Evolutionary conservation across 1,140 invertebrate species (phyloP).

Genomic region (Caenorhabditis briggsae): DNA sequence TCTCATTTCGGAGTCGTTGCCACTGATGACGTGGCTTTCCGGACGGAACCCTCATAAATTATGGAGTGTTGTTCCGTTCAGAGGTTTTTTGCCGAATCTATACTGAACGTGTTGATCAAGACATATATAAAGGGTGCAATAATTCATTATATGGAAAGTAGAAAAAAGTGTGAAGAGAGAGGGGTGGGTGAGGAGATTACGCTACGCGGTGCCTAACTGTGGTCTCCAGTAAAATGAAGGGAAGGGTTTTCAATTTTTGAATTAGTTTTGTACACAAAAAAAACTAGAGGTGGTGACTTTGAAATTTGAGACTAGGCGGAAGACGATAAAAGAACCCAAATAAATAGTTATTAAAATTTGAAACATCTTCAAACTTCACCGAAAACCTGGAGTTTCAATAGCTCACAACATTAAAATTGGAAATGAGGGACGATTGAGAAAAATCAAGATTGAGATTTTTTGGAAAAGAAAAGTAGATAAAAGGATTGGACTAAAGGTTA

Average conservation of each 20-base stretch:
- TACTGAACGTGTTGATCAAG: not conserved
- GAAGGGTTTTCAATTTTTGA: not conserved
- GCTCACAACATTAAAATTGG: slow-evolving; percentile 40
- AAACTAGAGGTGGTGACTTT: slow-evolving; percentile 33
- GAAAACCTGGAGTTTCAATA: slow-evolving; percentile 16
- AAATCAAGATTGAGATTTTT: slow-evolving; percentile 33
- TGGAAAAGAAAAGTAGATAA: slow-evolving; percentile 15
- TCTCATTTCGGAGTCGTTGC: no score
- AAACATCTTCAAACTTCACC: slow-evolving; percentile 1
- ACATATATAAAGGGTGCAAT: slow-evolving; percentile 18
- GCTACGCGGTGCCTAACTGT: slow-evolving; percentile 43
- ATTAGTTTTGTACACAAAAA: slow-evolving; percentile 11
- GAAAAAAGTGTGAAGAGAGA: not conserved
- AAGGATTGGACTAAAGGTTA: not conserved
- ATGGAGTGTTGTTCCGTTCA: slow-evolving; percentile 4
- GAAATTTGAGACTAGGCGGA: slow-evolving; percentile 26
- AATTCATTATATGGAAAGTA: slow-evolving; percentile 16
- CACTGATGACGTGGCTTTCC: not conserved
- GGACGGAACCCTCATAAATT: not conserved
- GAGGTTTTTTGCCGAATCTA: not conserved
- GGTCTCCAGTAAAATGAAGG: not conserved
- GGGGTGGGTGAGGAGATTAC: not conserved
- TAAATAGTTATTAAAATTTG: slow-evolving; percentile 6
- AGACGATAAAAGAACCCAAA: not conserved
- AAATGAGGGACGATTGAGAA: not conserved